Evolutionary conservation across 1,140 invertebrate genomes (phyloP).

Genomic region (Chrysoperla carnea): DNA sequence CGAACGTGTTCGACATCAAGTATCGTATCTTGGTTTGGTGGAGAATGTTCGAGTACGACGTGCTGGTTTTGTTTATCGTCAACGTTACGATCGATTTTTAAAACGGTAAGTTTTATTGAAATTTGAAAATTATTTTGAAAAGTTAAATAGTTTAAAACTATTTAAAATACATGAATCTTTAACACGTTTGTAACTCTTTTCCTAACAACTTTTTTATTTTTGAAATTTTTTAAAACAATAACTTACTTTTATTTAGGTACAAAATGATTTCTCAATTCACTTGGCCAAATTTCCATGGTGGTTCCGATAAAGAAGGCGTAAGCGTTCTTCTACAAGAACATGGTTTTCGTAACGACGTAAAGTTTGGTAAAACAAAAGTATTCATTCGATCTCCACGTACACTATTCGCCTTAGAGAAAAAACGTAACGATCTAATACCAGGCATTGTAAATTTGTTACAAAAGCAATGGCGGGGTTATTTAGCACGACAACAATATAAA

Average conservation of each 20-base stretch:
- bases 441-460: conserved; percentile 82
- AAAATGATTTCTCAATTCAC: conserved; percentile 90
- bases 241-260: conserved; percentile 43
- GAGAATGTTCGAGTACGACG: conserved; percentile 87
- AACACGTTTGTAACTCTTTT: too few species aligned
- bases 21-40: conserved; percentile 73
- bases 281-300: conserved; percentile 81
- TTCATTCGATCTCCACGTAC: conserved; percentile 85
- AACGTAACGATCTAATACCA: conserved; percentile 65
- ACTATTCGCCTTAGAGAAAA: conserved; percentile 72
- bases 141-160: too few species aligned
- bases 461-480: conserved; percentile 77
- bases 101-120: conserved; percentile 32
- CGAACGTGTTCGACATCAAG: conserved; percentile 73
- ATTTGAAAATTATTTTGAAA: too few species aligned
- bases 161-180: too few species aligned
- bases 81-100: conserved; percentile 76
- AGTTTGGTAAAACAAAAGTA: conserved; percentile 87
- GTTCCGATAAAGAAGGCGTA: conserved; percentile 63
- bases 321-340: conserved; percentile 65
- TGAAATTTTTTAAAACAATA: conserved; percentile 2
- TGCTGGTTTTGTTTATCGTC: conserved; percentile 85
- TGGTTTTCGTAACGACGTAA: conserved; percentile 65
- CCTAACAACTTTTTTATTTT: conserved; percentile 1
- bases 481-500: conserved; percentile 62